Conservation (phyloP, 2,888 invertebrate genomes). For the Habrosyne pyritoides region DNA sequence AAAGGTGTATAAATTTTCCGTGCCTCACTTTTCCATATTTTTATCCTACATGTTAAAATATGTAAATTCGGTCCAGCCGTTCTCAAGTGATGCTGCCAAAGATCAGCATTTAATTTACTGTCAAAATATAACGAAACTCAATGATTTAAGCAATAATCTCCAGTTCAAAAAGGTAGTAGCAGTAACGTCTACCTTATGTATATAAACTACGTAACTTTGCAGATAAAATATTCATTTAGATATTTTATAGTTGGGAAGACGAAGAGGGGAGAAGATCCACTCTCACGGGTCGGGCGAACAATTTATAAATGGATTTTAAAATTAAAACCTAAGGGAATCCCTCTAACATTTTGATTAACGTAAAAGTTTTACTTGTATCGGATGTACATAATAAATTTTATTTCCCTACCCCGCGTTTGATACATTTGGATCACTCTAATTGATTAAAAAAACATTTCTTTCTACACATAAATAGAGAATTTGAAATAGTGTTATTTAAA, state of each 20-base stretch:
- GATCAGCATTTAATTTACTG: too few species aligned
- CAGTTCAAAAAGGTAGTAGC: slow-evolving; percentile 8
- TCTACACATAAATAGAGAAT: background rate
- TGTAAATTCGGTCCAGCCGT: too few species aligned
- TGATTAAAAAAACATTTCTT: slow-evolving; percentile 10
- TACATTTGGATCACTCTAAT: slow-evolving; percentile 7
- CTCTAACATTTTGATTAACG: slow-evolving; percentile 45
- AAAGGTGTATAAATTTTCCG: too few species aligned
- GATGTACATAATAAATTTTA: slow-evolving; percentile 15
- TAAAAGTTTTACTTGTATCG: slow-evolving; percentile 19
- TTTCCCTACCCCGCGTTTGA: slow-evolving; percentile 2
- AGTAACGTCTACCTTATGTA: slow-evolving; percentile 23
- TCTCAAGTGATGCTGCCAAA: too few species aligned
- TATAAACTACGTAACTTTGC: slow-evolving; percentile 30
- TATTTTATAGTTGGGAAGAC: slow-evolving; percentile 44
- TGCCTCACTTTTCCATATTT: too few species aligned
- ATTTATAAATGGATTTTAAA: slow-evolving; percentile 76
- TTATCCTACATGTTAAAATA: too few species aligned
- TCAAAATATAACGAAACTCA: background rate
- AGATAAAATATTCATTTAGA: slow-evolving; percentile 52
- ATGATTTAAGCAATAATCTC: slow-evolving; percentile 8
- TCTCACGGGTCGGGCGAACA: slow-evolving; percentile 39
- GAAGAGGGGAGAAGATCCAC: slow-evolving; percentile 26
- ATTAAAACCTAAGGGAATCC: slow-evolving; percentile 63
- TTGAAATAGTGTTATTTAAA: background rate